Base-by-base conservation (phyloP, 2,113 vertebrate genomes). In the Embiotoca jacksoni region DNA sequence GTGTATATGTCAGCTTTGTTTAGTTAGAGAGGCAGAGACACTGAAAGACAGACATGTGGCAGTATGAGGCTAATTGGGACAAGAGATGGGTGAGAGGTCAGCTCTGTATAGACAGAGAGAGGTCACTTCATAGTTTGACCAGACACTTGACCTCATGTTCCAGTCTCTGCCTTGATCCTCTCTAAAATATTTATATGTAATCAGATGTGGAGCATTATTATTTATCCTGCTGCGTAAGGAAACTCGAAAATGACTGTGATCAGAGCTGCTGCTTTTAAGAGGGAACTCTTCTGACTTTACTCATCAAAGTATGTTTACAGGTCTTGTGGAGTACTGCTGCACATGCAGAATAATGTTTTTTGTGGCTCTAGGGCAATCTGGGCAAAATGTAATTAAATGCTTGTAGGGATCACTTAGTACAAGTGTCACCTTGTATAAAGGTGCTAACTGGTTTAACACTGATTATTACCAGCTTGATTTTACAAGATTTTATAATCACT, bases 121-220 rank as follows among this genome's bases (percentile, higher is more conserved):
- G 71, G 49, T 81, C 39, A 60, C 35, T 14, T 76, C 75, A 60
- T 35, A 68, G 46, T 82, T 72, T 72, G 66, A 62, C 62, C 82
- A 83, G n/a, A 75, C 76, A 69, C 74, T 78, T 87, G 64, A 87
- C 71, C 73, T 80, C 71, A 70, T 63, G 81, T 80, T 83, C 83
- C 78, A 55, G 62, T 47, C 1, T 1, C 3, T 76, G 62, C 47
- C 79, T 62, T 41, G 35, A 84, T 65, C 52, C 56, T 49, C 37
- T 65, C 39, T 54, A 50, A 63, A 77, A 85, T 87, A 85, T 89
- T 88, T 89, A 82, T 44, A 79, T 85, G 46, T 87, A 84, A 83
- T 83, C 80, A 80, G 33, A 58, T 44, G 16, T 47, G 13, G 37
- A 68, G 47, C 6, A 54, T 6, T 32, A 14, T 44, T 8, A 9